phyloP scores from a whole-genome alignment of 2,888 invertebrate genomes.

The Epiblema foenella region DNA sequence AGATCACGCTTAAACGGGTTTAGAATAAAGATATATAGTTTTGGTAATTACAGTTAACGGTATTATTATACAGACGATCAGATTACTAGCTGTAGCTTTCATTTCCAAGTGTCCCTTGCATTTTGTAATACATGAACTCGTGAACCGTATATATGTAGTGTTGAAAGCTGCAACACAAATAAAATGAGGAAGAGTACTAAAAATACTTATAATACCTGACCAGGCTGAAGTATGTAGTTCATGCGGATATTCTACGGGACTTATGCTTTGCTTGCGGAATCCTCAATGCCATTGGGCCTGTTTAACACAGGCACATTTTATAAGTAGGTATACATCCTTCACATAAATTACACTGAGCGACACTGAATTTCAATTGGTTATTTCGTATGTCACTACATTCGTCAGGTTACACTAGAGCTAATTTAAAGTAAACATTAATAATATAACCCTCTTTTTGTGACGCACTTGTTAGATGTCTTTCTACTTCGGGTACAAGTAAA shows the following conservation, averaged over 20 bases:
- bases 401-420: background rate
- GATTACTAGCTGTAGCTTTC: no score
- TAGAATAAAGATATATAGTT: slow-evolving; percentile 17
- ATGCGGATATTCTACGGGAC: background rate
- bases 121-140: no score
- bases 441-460: background rate
- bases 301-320: background rate
- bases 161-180: no score
- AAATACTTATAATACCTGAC: no score
- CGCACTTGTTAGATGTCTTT: background rate
- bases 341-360: background rate
- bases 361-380: background rate
- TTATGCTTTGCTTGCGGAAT: background rate
- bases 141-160: no score
- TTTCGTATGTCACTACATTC: background rate
- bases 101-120: no score
- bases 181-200: background rate
- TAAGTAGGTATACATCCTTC: background rate
- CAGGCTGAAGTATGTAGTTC: no score
- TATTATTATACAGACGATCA: background rate
- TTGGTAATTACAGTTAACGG: background rate
- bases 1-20: slow-evolving; percentile 31
- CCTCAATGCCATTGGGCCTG: background rate
- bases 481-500: slow-evolving; percentile 16
- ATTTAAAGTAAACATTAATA: background rate